Conservation (phyloP, 2,797 vertebrate genomes). For the Semaprochilodus insignis region DNA sequence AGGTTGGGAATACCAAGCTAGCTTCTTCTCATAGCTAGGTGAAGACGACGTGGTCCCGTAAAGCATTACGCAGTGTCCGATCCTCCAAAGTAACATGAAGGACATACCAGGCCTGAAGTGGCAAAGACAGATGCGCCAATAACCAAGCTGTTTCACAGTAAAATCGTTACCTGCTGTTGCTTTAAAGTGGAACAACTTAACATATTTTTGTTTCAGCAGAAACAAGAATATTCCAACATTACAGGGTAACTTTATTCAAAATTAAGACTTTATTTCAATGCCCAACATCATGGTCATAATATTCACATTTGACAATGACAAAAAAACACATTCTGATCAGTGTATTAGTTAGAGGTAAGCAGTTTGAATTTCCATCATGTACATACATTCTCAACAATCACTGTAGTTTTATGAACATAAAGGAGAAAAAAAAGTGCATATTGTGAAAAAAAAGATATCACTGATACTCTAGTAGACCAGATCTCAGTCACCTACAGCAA, state of each 20-base stretch:
- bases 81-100: no score
- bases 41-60: no score
- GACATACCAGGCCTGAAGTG: no score
- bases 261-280: constrained; percentile 69
- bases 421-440: constrained; percentile 35
- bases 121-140: no score
- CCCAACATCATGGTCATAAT: constrained; percentile 46
- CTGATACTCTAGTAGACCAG: neutral
- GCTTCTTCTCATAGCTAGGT: no score
- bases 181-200: no score
- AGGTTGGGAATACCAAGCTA: no score
- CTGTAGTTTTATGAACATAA: neutral
- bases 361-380: constrained; percentile 51
- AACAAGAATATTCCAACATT: neutral
- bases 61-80: no score
- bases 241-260: constrained; percentile 45
- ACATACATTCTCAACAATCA: constrained; percentile 54
- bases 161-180: no score
- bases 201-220: no score
- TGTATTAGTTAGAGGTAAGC: constrained; percentile 32
- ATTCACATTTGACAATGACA: constrained; percentile 59
- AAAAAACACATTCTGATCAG: constrained; percentile 41
- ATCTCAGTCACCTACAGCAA: neutral
- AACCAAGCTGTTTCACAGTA: no score
- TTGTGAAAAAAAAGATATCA: neutral